These are phyloP conservation scores for Microcebus tavaratra DNA, from an alignment of 2,113 vertebrate species.

Conservation along the genomic window DNA sequence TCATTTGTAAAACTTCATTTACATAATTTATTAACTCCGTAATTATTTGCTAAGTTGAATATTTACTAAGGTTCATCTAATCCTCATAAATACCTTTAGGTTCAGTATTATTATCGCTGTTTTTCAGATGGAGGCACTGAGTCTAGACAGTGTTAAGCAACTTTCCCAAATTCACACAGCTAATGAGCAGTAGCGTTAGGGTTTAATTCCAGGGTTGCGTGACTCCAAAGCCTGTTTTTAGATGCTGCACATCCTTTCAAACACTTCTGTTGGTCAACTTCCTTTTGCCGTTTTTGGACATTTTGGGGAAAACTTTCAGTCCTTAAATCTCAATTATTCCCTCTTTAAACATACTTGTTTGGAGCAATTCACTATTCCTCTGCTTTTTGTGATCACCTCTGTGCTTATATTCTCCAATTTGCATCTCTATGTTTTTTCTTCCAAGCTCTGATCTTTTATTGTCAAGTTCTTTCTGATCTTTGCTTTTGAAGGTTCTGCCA, in stretches of 20 bases:
- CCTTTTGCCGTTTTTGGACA: neutral
- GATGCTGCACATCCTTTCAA: neutral
- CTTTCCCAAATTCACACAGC: neutral
- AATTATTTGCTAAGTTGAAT: neutral
- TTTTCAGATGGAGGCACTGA: neutral
- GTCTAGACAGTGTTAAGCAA: neutral
- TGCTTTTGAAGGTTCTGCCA: neutral
- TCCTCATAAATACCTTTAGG: neutral
- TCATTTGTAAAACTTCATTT: neutral
- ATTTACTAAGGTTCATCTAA: neutral
- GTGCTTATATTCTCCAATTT: neutral
- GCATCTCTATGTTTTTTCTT: neutral
- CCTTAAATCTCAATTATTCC: neutral
- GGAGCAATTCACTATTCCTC: neutral
- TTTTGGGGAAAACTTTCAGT: neutral
- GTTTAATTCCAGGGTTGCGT: neutral
- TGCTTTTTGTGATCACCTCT: neutral
- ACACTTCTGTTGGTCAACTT: neutral
- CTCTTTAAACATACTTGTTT: neutral
- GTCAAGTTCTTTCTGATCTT: neutral
- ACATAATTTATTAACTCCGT: too few species aligned
- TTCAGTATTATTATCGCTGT: neutral
- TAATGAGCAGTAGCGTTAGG: neutral
- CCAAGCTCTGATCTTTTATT: neutral
- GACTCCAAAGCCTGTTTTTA: neutral